Conservation (phyloP, 1,140 invertebrate species). For the Orius insidiosus region DNA sequence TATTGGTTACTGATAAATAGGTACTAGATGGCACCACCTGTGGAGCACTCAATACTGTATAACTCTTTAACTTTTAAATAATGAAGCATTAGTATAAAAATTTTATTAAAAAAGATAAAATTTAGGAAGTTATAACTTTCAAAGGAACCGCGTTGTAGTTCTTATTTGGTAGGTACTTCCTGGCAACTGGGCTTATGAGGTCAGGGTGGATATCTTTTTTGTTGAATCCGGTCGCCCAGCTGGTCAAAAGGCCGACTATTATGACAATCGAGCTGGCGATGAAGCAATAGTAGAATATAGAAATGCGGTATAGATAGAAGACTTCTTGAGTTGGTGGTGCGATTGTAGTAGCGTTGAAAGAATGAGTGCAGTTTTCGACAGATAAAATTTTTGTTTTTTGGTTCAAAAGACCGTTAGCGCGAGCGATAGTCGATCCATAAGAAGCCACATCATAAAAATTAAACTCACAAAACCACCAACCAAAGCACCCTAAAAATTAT, state of each 20-base stretch:
- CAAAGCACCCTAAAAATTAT: conserved; percentile 46
- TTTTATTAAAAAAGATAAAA: too few species aligned
- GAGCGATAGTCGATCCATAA: conserved; percentile 59
- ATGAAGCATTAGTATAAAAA: too few species aligned
- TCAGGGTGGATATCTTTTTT: conserved; percentile 38
- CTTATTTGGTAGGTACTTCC: too few species aligned
- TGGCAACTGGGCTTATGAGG: conserved; percentile 33
- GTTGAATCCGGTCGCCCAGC: conserved; percentile 44
- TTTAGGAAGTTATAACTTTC: too few species aligned
- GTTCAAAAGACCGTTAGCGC: conserved; percentile 38
- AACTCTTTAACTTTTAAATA: too few species aligned
- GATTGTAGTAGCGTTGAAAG: conserved; percentile 12
- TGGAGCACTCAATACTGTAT: too few species aligned
- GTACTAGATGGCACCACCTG: too few species aligned
- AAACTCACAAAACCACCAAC: conserved; percentile 51
- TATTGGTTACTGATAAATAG: too few species aligned
- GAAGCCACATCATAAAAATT: conserved; percentile 62
- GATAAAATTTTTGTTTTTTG: conserved; percentile 23
- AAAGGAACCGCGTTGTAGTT: too few species aligned
- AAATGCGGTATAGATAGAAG: conserved; percentile 50
- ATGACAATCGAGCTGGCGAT: conserved; percentile 41
- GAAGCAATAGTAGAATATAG: conserved; percentile 54
- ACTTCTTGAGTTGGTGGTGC: conserved; percentile 23
- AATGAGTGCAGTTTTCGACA: conserved; percentile 13
- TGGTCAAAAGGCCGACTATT: conserved; percentile 43